Percentiles rank a stretch among this genome's conserved stretches.
Conservation (phyloP, 1,140 invertebrate species). For the Dermatophagoides farinae region DNA sequence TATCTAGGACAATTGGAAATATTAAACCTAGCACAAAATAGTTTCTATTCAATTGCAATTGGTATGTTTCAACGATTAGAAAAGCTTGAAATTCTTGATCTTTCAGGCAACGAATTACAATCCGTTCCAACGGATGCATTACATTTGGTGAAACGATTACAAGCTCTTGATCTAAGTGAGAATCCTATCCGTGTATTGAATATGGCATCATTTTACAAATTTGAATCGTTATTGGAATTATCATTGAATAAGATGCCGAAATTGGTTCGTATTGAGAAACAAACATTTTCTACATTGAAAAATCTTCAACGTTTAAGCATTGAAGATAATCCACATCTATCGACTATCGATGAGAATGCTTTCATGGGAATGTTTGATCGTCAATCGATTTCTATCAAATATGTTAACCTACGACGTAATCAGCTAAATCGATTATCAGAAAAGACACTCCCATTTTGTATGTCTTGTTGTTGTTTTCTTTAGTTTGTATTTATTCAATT, state of each 20-base stretch:
- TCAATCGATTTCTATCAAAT: conserved; percentile 10
- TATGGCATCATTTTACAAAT: conserved; percentile 12
- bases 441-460: conserved; percentile 7
- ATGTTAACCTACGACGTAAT: conserved; percentile 9
- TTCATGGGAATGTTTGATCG: conserved; percentile 16
- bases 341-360: conserved; percentile 6
- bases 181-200: conserved; percentile 15
- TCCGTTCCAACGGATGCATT: conserved; percentile 15
- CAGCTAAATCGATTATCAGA: not conserved
- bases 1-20: conserved; percentile 8
- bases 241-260: conserved; percentile 14
- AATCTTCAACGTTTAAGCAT: conserved; percentile 10
- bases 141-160: conserved; percentile 9
- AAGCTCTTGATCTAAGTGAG: conserved; percentile 11
- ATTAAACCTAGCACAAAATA: conserved; percentile 13
- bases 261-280: conserved; percentile 9
- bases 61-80: conserved; percentile 11
- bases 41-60: conserved; percentile 1
- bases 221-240: conserved; percentile 13
- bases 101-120: conserved; percentile 17
- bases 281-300: conserved; percentile 15
- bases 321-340: conserved; percentile 12
- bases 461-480: not conserved
- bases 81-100: conserved; percentile 16
- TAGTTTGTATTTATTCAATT: conserved; percentile 1